Conservation (phyloP, 2,113 vertebrate species). For the Bos indicus region DNA sequence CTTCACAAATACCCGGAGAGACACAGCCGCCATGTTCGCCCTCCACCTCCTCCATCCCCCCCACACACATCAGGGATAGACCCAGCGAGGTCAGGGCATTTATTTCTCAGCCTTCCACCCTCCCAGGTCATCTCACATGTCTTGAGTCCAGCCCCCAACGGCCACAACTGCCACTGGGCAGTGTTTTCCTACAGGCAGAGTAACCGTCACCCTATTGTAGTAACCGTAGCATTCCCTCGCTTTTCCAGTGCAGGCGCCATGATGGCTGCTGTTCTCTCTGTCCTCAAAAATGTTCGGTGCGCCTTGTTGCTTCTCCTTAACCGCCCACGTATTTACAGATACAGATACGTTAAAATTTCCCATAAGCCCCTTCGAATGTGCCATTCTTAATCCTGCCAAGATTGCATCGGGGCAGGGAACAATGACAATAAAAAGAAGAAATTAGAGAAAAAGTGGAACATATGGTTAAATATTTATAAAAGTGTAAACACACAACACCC, state of each 20-base stretch:
- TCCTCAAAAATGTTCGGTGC: background rate
- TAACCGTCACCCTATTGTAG: background rate
- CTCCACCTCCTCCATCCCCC: rapidly evolving
- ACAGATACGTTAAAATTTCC: background rate
- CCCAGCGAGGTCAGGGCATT: background rate
- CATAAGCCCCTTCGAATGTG: background rate
- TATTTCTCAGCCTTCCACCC: background rate
- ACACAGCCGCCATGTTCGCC: rapidly evolving
- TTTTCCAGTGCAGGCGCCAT: rapidly evolving
- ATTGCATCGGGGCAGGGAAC: background rate
- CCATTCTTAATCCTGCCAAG: background rate
- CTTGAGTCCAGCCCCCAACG: background rate
- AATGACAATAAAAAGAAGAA: background rate
- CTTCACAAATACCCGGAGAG: no score
- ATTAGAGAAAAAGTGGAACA: background rate
- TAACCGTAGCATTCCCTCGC: rapidly evolving
- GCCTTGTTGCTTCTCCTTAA: background rate
- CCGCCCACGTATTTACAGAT: background rate
- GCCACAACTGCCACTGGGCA: rapidly evolving
- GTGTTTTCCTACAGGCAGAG: background rate
- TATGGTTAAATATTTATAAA: background rate
- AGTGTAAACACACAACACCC: background rate
- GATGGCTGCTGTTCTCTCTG: background rate
- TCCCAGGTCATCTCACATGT: background rate
- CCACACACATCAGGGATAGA: background rate